Evolutionary conservation across 2,113 vertebrate genomes (phyloP).

Genomic region (Alouatta palliata): DNA sequence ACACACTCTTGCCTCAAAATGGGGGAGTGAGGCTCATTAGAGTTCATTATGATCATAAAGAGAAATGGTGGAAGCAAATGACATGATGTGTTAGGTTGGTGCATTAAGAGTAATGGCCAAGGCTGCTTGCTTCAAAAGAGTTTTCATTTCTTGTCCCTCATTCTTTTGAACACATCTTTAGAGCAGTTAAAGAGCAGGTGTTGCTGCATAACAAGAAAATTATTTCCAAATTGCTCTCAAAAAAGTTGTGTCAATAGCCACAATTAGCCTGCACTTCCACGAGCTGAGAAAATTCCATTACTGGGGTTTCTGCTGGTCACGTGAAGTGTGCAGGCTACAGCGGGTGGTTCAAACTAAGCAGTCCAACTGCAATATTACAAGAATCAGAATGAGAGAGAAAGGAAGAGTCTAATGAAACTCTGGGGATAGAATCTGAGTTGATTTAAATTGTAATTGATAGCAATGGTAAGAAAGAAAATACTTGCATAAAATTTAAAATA

Average conservation of each 20-base stretch:
- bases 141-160: slow-evolving; percentile 36
- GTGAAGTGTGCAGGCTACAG: neutral
- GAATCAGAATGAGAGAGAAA: neutral
- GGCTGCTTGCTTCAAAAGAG: neutral
- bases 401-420: neutral
- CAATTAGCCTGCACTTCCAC: slow-evolving; percentile 22
- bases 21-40: neutral
- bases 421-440: neutral
- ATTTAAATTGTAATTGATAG: slow-evolving; percentile 46
- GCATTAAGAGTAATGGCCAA: neutral
- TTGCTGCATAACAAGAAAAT: slow-evolving; percentile 44
- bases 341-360: neutral
- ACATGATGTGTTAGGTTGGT: neutral
- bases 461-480: neutral
- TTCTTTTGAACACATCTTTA: slow-evolving; percentile 42
- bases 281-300: slow-evolving; percentile 55
- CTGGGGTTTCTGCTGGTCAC: slow-evolving; percentile 46
- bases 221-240: slow-evolving; percentile 57
- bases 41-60: neutral
- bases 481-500: slow-evolving; percentile 36
- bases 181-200: slow-evolving; percentile 50
- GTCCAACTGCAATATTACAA: neutral
- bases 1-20: neutral
- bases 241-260: slow-evolving; percentile 57
- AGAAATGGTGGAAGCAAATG: neutral